These are phyloP conservation scores for Melolontha melolontha DNA, from an alignment of 2,888 invertebrate species.

Conservation along the genomic window DNA sequence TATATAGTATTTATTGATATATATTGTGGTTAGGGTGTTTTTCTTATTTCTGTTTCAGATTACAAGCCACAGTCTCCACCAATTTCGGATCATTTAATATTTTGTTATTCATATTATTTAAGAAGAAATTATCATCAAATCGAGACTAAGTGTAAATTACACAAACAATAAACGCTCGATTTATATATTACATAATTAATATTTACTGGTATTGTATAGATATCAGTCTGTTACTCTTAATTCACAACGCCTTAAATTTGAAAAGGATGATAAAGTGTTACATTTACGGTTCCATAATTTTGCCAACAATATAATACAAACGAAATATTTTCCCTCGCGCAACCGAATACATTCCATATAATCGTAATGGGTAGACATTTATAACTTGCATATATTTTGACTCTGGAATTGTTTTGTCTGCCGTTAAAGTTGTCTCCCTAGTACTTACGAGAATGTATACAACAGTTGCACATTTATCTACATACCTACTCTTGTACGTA, in stretches of 20 bases:
- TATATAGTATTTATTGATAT: too few species aligned
- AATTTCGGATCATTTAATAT: too few species aligned
- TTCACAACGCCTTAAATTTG: conserved; percentile 27
- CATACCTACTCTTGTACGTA: conserved; percentile 1
- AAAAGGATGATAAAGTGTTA: conserved; percentile 31
- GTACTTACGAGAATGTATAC: background rate
- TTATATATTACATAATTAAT: conserved; percentile 21
- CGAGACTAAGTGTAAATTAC: conserved; percentile 3
- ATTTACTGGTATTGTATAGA: conserved; percentile 21
- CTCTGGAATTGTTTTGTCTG: conserved; percentile 29
- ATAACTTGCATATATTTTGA: conserved; percentile 27
- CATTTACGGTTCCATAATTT: conserved; percentile 30
- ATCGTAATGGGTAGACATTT: conserved; percentile 27
- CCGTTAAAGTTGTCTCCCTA: conserved; percentile 18
- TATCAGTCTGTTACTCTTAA: conserved; percentile 27
- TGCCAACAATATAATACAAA: conserved; percentile 16
- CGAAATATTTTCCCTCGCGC: conserved; percentile 18
- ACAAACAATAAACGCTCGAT: conserved; percentile 21
- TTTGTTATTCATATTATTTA: too few species aligned
- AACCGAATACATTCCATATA: conserved; percentile 24
- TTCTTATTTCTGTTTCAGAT: too few species aligned
- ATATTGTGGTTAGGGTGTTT: too few species aligned
- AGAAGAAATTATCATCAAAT: too few species aligned
- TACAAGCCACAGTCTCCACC: too few species aligned
- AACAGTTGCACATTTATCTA: background rate